Base-by-base conservation (phyloP, 2,888 invertebrate genomes). In the Sclerodermus sp. region DNA sequence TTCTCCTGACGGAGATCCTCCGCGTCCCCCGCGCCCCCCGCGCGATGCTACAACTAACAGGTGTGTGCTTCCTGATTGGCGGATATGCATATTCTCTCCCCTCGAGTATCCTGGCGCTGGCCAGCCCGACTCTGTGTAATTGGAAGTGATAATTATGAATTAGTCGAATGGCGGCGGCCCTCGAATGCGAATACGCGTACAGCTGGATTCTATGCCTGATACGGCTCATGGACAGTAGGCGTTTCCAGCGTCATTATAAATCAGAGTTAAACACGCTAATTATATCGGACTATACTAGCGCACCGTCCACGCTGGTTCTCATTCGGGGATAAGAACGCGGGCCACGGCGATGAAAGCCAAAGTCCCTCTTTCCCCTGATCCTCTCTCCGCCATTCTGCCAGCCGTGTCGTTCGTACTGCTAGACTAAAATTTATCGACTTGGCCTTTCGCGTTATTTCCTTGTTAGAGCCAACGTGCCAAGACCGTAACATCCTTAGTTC, bases 211-310 rank as follows among this genome's bases (percentile, higher is more conserved):
- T 57, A 49, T 45, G 53, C 41, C 50, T 49, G 53, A 54, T 55
- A 56, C 58, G 54, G 55, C 58, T 63, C 65, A 60, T 60, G 66
- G 62, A 61, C 67, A 65, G 70, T 70, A 69, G 70, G 69, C 71
- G 71, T 71, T 70, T 69, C 67, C 67, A 68, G 64, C 67, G 69
- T 71, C 70, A 69, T 70, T 71, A 71, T 71, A 72, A 72, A 72
- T 71, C 72, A 71, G 68, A 71, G 70, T 70, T 71, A 69, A 73
- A 71, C 68, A 68, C 70, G 71, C 70, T 71, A 71, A 73, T 71
- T 71, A 71, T 69, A 72, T 69, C 67, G 66, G 63, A 58, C 60
- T 62, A 53, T 17, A 18, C 29, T 49, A 32, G 42, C 47, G 44
- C n/a, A n/a, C 34, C 45, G 10, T 12, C 34, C 13, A 12, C 34